Evolutionary conservation across 2,797 vertebrate species (phyloP).

Genomic region (Rhynchonycteris naso): DNA sequence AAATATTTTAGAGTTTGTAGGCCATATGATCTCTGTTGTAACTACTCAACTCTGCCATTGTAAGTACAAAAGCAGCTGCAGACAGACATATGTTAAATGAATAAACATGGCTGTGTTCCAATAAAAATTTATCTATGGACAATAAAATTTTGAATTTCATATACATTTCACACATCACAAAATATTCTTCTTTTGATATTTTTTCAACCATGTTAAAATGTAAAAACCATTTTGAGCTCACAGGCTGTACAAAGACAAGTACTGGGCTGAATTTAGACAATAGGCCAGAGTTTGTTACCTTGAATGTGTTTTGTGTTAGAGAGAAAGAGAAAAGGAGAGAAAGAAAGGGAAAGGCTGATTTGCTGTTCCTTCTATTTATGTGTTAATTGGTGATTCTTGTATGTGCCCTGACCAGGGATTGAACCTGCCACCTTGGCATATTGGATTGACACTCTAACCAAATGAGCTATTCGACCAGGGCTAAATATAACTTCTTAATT

Average conservation of each 20-base stretch:
- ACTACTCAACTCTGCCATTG: not conserved
- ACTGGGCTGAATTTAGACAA: not conserved
- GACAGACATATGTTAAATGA: not conserved
- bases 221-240: conserved; percentile 42
- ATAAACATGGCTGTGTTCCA: not conserved
- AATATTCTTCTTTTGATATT: not conserved
- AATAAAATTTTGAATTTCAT: conserved; percentile 5
- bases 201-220: not conserved
- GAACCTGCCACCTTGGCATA: too few species aligned
- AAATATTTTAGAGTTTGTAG: conserved; percentile 5
- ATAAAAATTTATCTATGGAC: conserved; percentile 13
- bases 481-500: not conserved
- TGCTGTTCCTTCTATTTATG: too few species aligned
- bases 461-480: too few species aligned
- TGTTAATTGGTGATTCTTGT: too few species aligned
- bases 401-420: too few species aligned
- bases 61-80: not conserved
- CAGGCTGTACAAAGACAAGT: not conserved
- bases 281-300: not conserved
- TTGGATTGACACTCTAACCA: too few species aligned
- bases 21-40: not conserved
- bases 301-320: not conserved
- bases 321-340: too few species aligned
- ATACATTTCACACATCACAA: not conserved
- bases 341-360: too few species aligned